Conservation (phyloP, 2,113 vertebrate genomes). For the Excalfactoria chinensis region DNA sequence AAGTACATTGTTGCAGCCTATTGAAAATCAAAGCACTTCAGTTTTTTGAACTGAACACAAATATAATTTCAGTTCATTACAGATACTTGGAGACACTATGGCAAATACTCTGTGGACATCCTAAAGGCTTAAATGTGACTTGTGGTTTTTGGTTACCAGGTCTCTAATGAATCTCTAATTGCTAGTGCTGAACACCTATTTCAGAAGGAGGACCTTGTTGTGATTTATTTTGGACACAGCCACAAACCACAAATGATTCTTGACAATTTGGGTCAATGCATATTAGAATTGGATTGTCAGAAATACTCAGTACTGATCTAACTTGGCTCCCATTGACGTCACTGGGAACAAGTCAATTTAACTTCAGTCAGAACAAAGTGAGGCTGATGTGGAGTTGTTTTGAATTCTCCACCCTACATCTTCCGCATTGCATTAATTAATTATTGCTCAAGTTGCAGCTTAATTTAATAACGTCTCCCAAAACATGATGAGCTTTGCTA, state of each 20-base stretch:
- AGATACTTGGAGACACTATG: not conserved
- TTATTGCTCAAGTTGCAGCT: constrained; percentile 55
- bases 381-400: constrained; percentile 47
- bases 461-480: constrained; percentile 50
- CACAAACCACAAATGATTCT: not conserved
- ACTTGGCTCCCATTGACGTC: constrained; percentile 20
- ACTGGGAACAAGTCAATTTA: constrained; percentile 45
- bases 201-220: not conserved
- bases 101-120: not conserved
- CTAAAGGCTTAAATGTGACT: not conserved
- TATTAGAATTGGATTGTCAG: not conserved
- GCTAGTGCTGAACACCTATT: not conserved
- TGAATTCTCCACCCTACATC: constrained; percentile 37
- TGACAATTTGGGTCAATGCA: not conserved
- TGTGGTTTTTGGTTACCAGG: not conserved
- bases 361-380: constrained; percentile 46
- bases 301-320: constrained; percentile 8
- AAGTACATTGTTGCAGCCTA: not conserved
- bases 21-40: constrained; percentile 24
- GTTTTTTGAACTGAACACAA: not conserved
- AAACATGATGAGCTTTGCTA: constrained; percentile 31
- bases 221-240: not conserved
- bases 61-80: not conserved
- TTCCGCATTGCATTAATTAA: constrained; percentile 53
- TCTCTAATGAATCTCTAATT: not conserved